Conservation (phyloP, 2,113 vertebrate species). For the Mus spicilegus region DNA sequence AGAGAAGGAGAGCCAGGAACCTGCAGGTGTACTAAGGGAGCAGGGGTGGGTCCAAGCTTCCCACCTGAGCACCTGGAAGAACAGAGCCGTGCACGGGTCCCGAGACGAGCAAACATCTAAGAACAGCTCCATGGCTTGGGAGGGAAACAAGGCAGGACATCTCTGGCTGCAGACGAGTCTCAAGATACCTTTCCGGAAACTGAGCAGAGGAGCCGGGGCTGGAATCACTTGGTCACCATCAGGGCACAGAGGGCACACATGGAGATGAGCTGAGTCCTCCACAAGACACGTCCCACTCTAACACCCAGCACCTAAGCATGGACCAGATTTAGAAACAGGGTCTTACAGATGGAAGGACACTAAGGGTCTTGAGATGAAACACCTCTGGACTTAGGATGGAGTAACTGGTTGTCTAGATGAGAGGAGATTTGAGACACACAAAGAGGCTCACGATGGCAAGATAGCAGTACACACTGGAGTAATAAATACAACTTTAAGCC, state of each 20-base stretch:
- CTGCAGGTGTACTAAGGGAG: background rate
- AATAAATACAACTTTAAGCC: background rate
- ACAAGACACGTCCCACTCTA: background rate
- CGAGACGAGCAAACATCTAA: background rate
- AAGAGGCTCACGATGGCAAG: background rate
- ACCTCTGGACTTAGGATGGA: no score
- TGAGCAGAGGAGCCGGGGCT: background rate
- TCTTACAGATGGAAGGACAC: background rate
- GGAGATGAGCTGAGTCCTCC: background rate
- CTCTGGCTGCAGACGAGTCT: background rate
- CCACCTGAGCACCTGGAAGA: constrained; percentile 20
- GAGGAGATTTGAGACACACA: background rate
- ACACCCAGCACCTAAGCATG: background rate
- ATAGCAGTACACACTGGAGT: no score
- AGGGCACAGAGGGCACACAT: rapidly evolving
- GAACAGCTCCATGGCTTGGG: background rate
- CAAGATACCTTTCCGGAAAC: background rate
- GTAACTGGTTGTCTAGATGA: background rate
- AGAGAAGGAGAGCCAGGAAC: background rate
- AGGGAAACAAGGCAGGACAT: background rate
- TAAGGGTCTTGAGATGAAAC: background rate
- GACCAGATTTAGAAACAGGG: background rate
- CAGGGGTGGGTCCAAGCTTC: background rate
- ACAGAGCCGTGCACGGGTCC: background rate
- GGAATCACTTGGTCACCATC: background rate